Conservation (phyloP, 2,797 vertebrate species). For the Cuculus canorus region DNA sequence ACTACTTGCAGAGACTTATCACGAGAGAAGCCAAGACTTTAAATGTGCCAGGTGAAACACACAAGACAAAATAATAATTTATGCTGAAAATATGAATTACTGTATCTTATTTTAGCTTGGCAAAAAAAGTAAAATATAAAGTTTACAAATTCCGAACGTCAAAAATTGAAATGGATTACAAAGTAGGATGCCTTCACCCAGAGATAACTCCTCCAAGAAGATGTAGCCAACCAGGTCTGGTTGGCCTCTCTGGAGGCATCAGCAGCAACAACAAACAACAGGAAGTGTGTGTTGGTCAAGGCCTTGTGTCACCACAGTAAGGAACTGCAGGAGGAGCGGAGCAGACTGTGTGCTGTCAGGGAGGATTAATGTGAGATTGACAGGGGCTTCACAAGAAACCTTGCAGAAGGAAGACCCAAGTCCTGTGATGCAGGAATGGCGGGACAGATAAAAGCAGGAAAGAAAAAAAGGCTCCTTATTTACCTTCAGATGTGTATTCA, state of each 20-base stretch:
- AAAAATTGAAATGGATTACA: not conserved
- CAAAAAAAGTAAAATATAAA: not conserved
- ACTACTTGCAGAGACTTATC: not conserved
- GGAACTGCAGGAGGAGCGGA: not conserved
- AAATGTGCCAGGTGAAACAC: not conserved
- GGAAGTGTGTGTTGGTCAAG: not conserved
- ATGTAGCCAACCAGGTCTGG: too few species aligned
- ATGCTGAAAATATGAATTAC: not conserved
- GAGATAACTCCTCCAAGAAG: not conserved
- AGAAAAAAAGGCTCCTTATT: not conserved
- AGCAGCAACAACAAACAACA: not conserved
- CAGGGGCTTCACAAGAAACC: not conserved
- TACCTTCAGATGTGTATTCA: not conserved
- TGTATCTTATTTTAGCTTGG: not conserved
- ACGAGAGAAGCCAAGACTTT: not conserved
- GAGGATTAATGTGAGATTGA: not conserved
- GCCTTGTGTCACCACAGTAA: not conserved
- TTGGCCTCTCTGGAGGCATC: not conserved
- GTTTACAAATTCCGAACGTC: not conserved
- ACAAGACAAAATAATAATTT: rapidly evolving
- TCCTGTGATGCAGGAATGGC: not conserved
- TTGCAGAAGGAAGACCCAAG: not conserved
- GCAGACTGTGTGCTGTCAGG: not conserved
- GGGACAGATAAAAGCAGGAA: not conserved
- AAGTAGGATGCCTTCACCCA: not conserved